phyloP scores from a whole-genome alignment of 2,797 vertebrate species.

The Brachymystax lenok region DNA sequence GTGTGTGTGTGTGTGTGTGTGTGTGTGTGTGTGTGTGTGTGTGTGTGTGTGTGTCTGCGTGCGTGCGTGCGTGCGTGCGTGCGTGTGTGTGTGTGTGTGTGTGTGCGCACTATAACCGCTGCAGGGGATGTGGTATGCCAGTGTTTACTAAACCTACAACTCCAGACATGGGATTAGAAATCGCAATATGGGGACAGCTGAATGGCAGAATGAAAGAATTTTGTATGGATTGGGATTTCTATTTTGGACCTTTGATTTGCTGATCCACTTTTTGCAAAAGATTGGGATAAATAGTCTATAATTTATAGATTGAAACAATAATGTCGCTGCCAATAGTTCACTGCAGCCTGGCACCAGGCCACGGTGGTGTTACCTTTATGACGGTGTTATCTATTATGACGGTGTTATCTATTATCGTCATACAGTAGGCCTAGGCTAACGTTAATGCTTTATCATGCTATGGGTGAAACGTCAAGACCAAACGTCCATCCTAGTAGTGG shows the following conservation, averaged over 20 bases:
- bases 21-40: not conserved
- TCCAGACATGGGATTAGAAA: not conserved
- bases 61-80: too few species aligned
- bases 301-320: not conserved
- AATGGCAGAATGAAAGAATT: not conserved
- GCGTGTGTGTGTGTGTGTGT: not conserved
- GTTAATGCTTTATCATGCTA: too few species aligned
- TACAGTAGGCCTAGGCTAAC: too few species aligned
- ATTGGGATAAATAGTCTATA: not conserved
- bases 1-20: not conserved
- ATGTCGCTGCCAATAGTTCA: not conserved
- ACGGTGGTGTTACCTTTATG: not conserved
- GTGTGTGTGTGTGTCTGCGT: too few species aligned
- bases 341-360: not conserved
- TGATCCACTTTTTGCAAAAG: not conserved
- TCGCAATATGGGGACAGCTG: not conserved
- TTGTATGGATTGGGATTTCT: not conserved
- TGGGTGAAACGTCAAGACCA: too few species aligned
- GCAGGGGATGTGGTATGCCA: too few species aligned
- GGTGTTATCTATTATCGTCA: too few species aligned
- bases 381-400: too few species aligned
- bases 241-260: not conserved
- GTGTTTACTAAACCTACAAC: not conserved
- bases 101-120: too few species aligned
- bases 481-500: too few species aligned